A percentile compares a stretch with the other conserved stretches of the same genome.
These are phyloP conservation scores for Apteryx owenii DNA, from an alignment of 2,113 vertebrate species.

Conservation along the genomic window DNA sequence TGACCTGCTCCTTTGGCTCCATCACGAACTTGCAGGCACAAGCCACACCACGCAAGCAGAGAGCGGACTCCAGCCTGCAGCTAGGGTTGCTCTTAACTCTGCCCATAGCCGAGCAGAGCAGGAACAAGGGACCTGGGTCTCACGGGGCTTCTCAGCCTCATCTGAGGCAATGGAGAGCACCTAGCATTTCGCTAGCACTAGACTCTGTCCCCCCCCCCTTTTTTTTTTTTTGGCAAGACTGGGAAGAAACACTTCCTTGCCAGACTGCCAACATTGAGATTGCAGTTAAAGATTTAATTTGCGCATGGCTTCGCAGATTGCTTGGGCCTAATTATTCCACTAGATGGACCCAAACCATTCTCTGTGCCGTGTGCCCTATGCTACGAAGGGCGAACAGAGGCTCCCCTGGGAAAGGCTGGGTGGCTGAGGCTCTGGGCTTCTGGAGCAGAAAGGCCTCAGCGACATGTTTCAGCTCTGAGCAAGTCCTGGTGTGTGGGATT, in stretches of 20 bases:
- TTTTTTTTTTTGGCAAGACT: neutral
- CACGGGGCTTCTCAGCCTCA: neutral
- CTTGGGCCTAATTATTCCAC: neutral
- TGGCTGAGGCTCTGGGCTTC: too few species aligned
- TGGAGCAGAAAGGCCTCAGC: neutral
- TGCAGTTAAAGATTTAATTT: neutral
- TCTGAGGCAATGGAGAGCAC: accelerated
- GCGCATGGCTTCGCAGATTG: neutral
- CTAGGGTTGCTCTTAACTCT: neutral
- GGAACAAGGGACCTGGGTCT: neutral
- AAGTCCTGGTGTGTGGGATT: neutral
- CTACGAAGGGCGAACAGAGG: accelerated
- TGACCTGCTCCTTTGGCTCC: neutral
- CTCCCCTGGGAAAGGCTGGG: neutral
- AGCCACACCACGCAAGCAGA: neutral
- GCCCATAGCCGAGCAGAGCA: neutral
- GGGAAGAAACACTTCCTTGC: accelerated
- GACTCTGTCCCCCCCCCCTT: too few species aligned
- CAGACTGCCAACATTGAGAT: neutral
- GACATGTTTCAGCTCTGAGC: accelerated
- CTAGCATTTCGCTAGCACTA: accelerated
- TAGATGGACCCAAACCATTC: neutral
- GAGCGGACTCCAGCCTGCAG: neutral
- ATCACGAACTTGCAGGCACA: neutral
- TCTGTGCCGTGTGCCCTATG: neutral